Conservation (phyloP, 2,113 vertebrate genomes). For the Arvicanthis niloticus region DNA sequence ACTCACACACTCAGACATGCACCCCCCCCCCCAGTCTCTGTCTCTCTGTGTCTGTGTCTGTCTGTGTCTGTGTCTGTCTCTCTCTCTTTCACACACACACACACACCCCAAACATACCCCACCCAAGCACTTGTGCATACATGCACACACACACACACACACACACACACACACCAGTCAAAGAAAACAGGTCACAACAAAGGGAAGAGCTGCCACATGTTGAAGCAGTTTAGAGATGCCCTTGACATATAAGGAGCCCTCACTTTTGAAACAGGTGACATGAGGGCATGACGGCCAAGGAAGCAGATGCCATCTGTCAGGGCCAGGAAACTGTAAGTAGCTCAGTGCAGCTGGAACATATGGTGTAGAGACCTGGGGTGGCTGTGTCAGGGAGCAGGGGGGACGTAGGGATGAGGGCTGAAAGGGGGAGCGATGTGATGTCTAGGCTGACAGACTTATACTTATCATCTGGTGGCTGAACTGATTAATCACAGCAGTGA, state of each 20-base stretch:
- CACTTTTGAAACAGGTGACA: not conserved
- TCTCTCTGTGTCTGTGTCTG: not conserved
- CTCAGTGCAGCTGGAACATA: conserved; percentile 29
- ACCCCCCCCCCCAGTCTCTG: not conserved
- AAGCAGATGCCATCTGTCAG: conserved; percentile 47
- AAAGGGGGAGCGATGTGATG: not conserved
- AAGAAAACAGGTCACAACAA: not conserved
- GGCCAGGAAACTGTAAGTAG: not conserved
- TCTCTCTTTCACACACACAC: not conserved
- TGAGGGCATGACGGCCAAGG: not conserved
- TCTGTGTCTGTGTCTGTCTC: not conserved
- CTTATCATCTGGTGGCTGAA: not conserved
- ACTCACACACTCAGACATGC: not conserved
- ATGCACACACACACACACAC: not conserved
- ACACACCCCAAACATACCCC: not conserved
- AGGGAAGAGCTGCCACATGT: not conserved
- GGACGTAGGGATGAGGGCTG: not conserved
- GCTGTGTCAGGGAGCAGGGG: not conserved
- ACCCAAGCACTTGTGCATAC: not conserved
- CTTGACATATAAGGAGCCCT: not conserved
- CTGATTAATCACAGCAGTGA: not conserved
- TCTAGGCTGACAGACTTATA: not conserved
- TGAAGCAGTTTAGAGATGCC: not conserved
- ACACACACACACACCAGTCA: not conserved
- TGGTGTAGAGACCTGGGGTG: not conserved